Conservation (phyloP, 2,113 vertebrate species). For the Choloepus hoffmanni region DNA sequence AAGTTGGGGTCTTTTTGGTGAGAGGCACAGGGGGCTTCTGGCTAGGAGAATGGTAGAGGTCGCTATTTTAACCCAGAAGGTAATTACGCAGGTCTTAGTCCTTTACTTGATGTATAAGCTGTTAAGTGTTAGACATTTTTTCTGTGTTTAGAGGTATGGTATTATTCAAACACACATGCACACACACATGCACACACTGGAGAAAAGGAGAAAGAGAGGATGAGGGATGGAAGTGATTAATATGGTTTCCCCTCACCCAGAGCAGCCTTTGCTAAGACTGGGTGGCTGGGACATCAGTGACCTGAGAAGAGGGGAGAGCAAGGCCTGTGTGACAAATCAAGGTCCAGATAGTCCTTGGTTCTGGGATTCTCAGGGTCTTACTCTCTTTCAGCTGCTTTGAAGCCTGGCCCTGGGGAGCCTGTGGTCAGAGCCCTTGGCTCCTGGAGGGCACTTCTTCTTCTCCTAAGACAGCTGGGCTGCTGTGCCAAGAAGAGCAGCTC, state of each 20-base stretch:
- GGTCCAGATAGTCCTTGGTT: no score
- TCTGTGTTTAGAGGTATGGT: background rate
- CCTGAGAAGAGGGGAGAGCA: no score
- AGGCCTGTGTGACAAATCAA: no score
- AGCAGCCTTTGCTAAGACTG: background rate
- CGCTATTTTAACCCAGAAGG: accelerated
- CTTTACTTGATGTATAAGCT: background rate
- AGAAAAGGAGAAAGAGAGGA: background rate
- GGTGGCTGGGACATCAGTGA: no score
- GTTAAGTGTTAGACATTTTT: background rate
- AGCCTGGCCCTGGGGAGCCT: no score
- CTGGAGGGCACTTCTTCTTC: no score
- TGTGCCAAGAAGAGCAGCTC: no score
- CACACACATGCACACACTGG: no score
- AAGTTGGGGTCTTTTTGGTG: background rate
- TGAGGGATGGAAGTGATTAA: background rate
- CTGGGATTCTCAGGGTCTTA: no score
- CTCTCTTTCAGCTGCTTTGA: no score
- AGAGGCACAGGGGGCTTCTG: background rate
- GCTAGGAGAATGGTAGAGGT: accelerated
- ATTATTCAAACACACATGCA: background rate
- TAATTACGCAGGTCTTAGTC: background rate
- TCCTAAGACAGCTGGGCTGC: no score
- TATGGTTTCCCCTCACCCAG: background rate
- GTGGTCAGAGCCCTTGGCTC: no score